These are phyloP conservation scores for Forbesichthys agassizii DNA, from an alignment of 2,113 vertebrate species.

Conservation along the genomic window DNA sequence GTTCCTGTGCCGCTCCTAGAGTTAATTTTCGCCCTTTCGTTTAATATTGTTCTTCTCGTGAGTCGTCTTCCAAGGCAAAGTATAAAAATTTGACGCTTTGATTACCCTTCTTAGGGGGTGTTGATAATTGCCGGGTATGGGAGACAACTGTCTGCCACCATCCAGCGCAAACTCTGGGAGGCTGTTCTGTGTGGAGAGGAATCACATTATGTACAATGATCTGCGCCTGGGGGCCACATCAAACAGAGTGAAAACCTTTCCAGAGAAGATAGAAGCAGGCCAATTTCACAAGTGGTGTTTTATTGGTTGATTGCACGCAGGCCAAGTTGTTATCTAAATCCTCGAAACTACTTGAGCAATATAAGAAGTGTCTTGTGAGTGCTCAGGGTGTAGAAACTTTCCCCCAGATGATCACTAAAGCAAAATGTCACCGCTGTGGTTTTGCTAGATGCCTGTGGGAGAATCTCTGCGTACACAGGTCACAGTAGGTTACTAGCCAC, in stretches of 20 bases:
- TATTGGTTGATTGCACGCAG: constrained; percentile 73
- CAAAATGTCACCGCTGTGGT: constrained; percentile 51
- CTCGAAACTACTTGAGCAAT: constrained; percentile 64
- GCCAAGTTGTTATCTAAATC: constrained; percentile 76
- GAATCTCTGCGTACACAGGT: constrained; percentile 17
- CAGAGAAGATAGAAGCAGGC: constrained; percentile 55
- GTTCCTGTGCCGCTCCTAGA: constrained; percentile 9
- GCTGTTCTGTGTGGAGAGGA: constrained; percentile 46
- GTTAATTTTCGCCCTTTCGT: constrained; percentile 36
- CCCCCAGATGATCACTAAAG: constrained; percentile 33
- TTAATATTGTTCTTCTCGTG: constrained; percentile 29
- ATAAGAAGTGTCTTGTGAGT: constrained; percentile 55
- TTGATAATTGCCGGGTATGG: constrained; percentile 58
- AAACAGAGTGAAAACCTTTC: constrained; percentile 62
- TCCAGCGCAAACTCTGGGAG: constrained; percentile 25
- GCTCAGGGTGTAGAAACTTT: constrained; percentile 40
- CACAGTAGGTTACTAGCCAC: neutral
- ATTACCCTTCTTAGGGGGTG: constrained; percentile 46
- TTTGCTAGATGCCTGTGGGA: constrained; percentile 35
- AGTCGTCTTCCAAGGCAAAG: constrained; percentile 39
- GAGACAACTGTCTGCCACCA: constrained; percentile 39
- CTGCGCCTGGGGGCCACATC: constrained; percentile 60
- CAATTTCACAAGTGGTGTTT: constrained; percentile 71
- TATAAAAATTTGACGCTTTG: constrained; percentile 43
- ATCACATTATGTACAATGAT: constrained; percentile 63